Base-by-base conservation (phyloP, 2,113 vertebrate species). In the Brachypodius melanocephalos region DNA sequence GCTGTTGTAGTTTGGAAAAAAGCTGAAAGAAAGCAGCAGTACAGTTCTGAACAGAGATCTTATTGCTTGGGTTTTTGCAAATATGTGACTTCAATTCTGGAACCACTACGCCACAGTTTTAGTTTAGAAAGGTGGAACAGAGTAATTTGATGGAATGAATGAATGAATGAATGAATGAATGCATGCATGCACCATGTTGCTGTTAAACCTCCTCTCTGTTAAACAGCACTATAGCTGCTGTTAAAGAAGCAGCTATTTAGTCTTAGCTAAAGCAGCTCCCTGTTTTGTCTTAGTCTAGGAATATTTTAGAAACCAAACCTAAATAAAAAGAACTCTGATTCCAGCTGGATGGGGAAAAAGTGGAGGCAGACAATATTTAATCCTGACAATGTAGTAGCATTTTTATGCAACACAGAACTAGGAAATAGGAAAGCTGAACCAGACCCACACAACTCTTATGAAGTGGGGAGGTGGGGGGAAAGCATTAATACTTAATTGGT, bases 271-370 rank as follows among this genome's bases (percentile, higher is more conserved):
- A 72, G 34, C 31, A 66, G 34, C 40, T 65, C 7, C 17, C 12
- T 32, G 4, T 19, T 59, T 65, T 55, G 16, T 57, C 45, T 65
- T 85, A 36, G 40, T 28, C 38, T 82, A 38, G 28, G 8, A 85
- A 43, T 66, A 85, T 55, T 67, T 79, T 57, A 91, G 79, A 90
- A 90, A 85, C 12, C 26, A 73, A 81, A 55, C 18, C 31, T 79
- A 31, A 49, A 66, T 31, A 48, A 25, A 40, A 74, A 46, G 28
- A 59, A 59, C 5, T 48, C 40, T 38, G 29, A 65, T 67, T 88
- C 66, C 52, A 89, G 52, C 11, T 54, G 62, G 22, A 73, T 29
- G 15, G 20, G 25, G 12, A 46, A 57, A 85, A 88, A 61, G 20
- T 2, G 0, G 19, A 90, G 51, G 58, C 32, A 83, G 55, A 62